Conservation (phyloP, 2,888 invertebrate species). For the Allolobophora icterica region DNA sequence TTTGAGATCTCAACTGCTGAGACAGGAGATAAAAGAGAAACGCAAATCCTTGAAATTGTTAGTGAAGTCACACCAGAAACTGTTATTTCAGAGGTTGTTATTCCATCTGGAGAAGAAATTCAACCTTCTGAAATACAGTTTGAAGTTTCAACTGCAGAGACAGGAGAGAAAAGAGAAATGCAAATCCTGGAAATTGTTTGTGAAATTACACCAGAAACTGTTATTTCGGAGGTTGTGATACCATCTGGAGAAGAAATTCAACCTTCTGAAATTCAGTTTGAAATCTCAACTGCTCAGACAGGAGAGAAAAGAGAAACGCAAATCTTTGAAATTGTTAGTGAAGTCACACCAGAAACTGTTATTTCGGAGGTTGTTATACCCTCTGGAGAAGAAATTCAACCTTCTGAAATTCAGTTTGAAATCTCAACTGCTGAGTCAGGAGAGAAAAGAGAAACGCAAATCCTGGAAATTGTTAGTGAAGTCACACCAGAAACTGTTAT, state of each 20-base stretch:
- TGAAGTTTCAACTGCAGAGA: conserved; percentile 40
- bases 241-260: conserved; percentile 39
- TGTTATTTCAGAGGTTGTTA: conserved; percentile 35
- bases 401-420: conserved; percentile 38
- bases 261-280: conserved; percentile 39
- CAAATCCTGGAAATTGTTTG: conserved; percentile 27
- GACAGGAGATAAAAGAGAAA: conserved; percentile 18
- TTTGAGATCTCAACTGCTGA: conserved; percentile 36
- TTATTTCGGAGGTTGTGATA: conserved; percentile 36
- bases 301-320: conserved; percentile 31
- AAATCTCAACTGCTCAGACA: conserved; percentile 42
- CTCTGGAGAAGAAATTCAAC: conserved; percentile 30
- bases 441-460: conserved; percentile 24
- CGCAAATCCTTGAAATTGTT: conserved; percentile 27
- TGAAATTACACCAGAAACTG: conserved; percentile 33
- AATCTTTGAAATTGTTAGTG: conserved; percentile 32
- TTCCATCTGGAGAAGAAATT: conserved; percentile 36
- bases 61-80: conserved; percentile 36
- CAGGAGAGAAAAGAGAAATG: conserved; percentile 29
- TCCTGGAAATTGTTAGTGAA: conserved; percentile 25
- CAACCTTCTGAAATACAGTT: conserved; percentile 34
- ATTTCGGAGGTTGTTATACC: conserved; percentile 18
- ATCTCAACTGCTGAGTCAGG: conserved; percentile 25
- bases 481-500: conserved; percentile 27
- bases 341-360: background rate